A percentile compares a stretch with the other conserved stretches of the same genome.
These are phyloP conservation scores for Rallus limicola DNA, from an alignment of 2,113 vertebrate genomes.

Conservation along the genomic window DNA sequence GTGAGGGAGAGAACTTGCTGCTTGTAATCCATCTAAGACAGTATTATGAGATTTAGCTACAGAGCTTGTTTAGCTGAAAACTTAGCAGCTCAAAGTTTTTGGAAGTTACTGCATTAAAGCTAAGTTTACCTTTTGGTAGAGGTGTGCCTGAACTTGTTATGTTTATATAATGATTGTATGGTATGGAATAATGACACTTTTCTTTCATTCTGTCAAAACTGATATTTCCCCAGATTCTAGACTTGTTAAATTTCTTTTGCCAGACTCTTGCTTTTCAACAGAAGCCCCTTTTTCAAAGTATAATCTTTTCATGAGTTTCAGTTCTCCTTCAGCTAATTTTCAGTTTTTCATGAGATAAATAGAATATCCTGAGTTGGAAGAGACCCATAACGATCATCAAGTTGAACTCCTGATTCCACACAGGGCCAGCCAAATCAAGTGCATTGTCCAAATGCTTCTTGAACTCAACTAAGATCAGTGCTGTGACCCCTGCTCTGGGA, in stretches of 20 bases:
- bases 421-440: no score
- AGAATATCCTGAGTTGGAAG: no score
- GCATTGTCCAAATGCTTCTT: no score
- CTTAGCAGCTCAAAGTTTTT: not conserved
- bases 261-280: not conserved
- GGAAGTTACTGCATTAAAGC: not conserved
- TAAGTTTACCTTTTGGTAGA: not conserved
- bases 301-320: not conserved
- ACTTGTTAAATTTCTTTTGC: not conserved
- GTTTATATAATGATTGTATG: rapidly evolving
- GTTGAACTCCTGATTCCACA: no score
- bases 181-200: not conserved
- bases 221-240: not conserved
- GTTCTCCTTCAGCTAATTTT: not conserved
- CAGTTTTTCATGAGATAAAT: not conserved
- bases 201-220: not conserved
- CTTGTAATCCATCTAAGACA: not conserved
- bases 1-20: not conserved
- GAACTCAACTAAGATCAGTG: no score
- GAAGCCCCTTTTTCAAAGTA: not conserved
- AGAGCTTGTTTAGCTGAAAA: not conserved
- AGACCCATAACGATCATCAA: no score
- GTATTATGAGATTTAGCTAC: not conserved
- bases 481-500: no score
- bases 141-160: not conserved